Base-by-base conservation (phyloP, 2,888 invertebrate species). In the Steromphala cineraria region DNA sequence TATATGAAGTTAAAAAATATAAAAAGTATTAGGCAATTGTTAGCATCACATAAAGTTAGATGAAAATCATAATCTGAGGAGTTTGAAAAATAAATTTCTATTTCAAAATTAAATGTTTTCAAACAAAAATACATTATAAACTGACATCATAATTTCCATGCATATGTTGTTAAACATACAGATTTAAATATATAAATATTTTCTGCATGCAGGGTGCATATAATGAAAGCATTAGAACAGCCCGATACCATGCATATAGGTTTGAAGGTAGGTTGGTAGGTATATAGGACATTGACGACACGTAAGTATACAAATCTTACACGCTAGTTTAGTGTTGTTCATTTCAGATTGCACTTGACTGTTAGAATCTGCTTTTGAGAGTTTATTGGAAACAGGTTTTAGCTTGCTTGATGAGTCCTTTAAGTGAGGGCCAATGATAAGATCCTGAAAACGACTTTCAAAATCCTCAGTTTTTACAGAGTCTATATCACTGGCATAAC, bases 391-490 rank as follows among this genome's bases (percentile, higher is more conserved):
- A 62, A 62, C 28, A 10, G 62, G 24, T 62, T 62, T 62, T 62
- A 62, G 28, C 62, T 17, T 62, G 62, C 62, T 62, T 4, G 62
- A 62, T 62, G 75, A 19, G 52, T 52, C 75, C 52, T 24, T 52
- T 15, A 21, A 40, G 10, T 46, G 24, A 31, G 67, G 83, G 28
- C 81, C 80, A 19, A 87, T 84, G 78, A 89, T 79, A 40, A 87
- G 83, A 8, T 83, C 82, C 46, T 83, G 78, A 78, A 90, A 89
- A 53, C 84, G 83, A 19, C 80, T 80, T 77, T 89, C 90, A 82
- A 89, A 89, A 80, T 90, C 90, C 81, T 90, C 90, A 0, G 90
- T 90, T 62, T 81, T 81, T 53, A 90, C 85, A 15, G 89, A 89
- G 24, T 90, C 90, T 53, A 83, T 79, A 82, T 90, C 90, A 36